Evolutionary conservation across 2,797 vertebrate genomes (phyloP).

Genomic region (Pantherophis alleghaniensis): DNA sequence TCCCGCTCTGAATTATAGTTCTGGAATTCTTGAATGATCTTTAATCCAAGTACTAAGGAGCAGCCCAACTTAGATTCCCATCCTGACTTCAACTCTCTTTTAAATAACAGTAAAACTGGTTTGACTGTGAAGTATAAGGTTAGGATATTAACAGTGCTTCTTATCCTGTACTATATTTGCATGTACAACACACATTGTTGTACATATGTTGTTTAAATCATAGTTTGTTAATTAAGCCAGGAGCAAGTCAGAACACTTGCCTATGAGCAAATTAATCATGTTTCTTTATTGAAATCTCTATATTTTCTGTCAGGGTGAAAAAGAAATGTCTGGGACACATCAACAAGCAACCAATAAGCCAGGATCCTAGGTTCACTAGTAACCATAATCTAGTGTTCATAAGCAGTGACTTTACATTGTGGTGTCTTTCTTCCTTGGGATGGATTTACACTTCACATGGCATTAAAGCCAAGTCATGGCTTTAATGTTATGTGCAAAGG

Average conservation of each 20-base stretch:
- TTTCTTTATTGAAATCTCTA: background rate
- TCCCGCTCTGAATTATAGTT: background rate
- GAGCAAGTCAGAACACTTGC: background rate
- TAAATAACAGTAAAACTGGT: background rate
- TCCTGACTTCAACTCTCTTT: background rate
- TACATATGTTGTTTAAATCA: background rate
- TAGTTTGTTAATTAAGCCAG: background rate
- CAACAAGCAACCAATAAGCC: background rate
- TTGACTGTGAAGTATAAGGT: background rate
- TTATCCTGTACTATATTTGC: background rate
- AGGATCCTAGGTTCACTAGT: background rate
- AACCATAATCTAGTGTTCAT: background rate
- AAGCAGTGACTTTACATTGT: background rate
- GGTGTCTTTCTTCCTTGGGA: background rate
- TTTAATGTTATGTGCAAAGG: background rate
- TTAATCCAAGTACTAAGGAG: background rate
- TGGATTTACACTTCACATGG: background rate
- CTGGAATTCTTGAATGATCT: background rate
- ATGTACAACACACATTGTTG: background rate
- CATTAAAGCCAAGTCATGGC: background rate
- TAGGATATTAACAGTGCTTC: fast-evolving
- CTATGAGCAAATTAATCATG: background rate
- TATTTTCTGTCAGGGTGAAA: background rate
- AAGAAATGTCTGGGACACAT: background rate
- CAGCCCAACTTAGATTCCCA: background rate